Percentiles rank a stretch among this genome's conserved stretches.
phyloP scores from a whole-genome alignment of 2,888 invertebrate genomes.

The Sisyra nigra region DNA sequence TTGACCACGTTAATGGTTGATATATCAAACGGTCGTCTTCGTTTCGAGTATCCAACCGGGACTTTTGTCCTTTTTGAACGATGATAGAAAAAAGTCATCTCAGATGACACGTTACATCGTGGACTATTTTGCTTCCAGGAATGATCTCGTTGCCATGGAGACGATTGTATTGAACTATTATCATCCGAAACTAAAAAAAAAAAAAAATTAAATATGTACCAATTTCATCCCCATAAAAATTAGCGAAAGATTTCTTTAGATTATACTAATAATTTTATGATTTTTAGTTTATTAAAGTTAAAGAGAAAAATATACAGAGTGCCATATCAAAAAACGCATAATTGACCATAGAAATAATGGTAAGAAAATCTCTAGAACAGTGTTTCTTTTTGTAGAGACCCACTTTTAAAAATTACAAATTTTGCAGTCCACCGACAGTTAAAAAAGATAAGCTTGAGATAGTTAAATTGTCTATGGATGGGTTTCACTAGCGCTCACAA shows the following conservation, averaged over 20 bases:
- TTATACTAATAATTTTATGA: not conserved
- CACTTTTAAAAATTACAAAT: too few relatives aligned
- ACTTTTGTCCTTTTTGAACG: slow-evolving; percentile 35
- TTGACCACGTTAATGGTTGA: slow-evolving; percentile 11
- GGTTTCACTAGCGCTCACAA: too few relatives aligned
- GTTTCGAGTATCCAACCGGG: slow-evolving; percentile 34
- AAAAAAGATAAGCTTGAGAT: too few relatives aligned
- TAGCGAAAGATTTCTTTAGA: not conserved
- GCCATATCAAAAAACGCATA: too few relatives aligned
- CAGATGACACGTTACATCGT: slow-evolving; percentile 53
- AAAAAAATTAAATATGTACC: slow-evolving; percentile 8
- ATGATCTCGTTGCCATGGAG: slow-evolving; percentile 81
- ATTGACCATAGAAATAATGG: too few relatives aligned
- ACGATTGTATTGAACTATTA: slow-evolving; percentile 79
- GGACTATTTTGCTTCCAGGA: slow-evolving; percentile 76
- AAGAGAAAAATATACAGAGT: too few relatives aligned
- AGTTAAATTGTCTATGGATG: too few relatives aligned
- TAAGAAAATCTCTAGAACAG: too few relatives aligned
- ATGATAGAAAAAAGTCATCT: slow-evolving; percentile 54
- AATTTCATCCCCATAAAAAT: not conserved
- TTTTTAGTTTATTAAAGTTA: not conserved
- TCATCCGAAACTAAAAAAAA: slow-evolving; percentile 59
- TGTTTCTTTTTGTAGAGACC: too few relatives aligned
- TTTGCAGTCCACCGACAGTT: too few relatives aligned
- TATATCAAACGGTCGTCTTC: slow-evolving; percentile 49